Percentiles rank a stretch among this genome's conserved stretches.
Evolutionary conservation across 2,797 vertebrate genomes (phyloP).

Genomic region (Arrhamphus sclerolepis): DNA sequence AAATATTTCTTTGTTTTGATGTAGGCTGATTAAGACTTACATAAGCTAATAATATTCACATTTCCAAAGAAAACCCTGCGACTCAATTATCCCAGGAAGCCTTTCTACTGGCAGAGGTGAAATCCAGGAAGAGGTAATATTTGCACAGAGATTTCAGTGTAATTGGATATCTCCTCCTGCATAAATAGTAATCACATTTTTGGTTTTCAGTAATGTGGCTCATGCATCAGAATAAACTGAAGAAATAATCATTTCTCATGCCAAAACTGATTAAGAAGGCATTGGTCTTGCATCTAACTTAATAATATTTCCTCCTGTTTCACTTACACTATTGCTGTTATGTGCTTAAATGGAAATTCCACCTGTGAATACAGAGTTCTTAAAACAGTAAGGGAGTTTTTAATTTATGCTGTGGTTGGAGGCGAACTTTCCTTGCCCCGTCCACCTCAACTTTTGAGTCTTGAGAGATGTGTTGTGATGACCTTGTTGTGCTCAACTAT

Average conservation of each 20-base stretch:
- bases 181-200: conserved; percentile 76
- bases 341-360: conserved; percentile 27
- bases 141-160: conserved; percentile 75
- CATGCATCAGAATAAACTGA: conserved; percentile 62
- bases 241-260: conserved; percentile 60
- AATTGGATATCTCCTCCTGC: conserved; percentile 77
- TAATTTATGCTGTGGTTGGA: conserved; percentile 1
- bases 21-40: conserved; percentile 43
- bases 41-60: conserved; percentile 47
- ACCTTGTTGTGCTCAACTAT: background rate
- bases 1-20: conserved; percentile 43
- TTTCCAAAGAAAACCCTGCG: conserved; percentile 56
- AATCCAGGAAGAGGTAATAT: conserved; percentile 75
- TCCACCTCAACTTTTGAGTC: too few relatives aligned
- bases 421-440: background rate
- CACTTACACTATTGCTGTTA: conserved; percentile 14
- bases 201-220: conserved; percentile 65
- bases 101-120: conserved; percentile 64
- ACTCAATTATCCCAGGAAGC: conserved; percentile 69
- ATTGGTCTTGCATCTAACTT: conserved; percentile 38
- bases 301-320: conserved; percentile 19
- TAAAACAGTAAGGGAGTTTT: conserved; percentile 19
- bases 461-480: too few relatives aligned
- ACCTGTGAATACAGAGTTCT: conserved; percentile 23
- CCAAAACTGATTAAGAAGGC: conserved; percentile 63